Percentiles rank a stretch among this genome's conserved stretches.
Evolutionary conservation across 1,140 invertebrate genomes (phyloP).

Genomic region (Drosophila erecta): DNA sequence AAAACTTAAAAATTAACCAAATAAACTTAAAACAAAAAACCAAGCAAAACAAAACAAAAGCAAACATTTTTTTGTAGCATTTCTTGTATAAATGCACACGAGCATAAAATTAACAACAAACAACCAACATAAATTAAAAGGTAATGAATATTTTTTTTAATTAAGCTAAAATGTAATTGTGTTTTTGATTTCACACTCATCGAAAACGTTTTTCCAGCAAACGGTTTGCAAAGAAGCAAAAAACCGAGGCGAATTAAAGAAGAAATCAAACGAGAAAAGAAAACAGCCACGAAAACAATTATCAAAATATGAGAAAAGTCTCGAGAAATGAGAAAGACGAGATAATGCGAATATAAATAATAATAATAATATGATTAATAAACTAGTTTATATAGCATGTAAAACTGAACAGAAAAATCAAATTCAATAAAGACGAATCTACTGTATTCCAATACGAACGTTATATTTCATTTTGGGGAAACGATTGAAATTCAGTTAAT

Average conservation of each 20-base stretch:
- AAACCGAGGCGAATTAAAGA: slow-evolving; percentile 2
- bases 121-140: slow-evolving; percentile 21
- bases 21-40: slow-evolving; percentile 4
- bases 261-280: slow-evolving; percentile 30
- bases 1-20: slow-evolving; percentile 10
- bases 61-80: slow-evolving; percentile 46
- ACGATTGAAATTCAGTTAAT: background rate
- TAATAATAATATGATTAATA: slow-evolving; percentile 65
- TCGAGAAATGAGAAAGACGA: slow-evolving; percentile 1
- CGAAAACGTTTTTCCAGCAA: slow-evolving; percentile 10
- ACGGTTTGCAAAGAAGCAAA: slow-evolving; percentile 3
- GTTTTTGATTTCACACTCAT: slow-evolving; percentile 27
- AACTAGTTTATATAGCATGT: slow-evolving; percentile 81
- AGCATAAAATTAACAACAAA: slow-evolving; percentile 23
- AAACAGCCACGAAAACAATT: slow-evolving; percentile 25
- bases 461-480: background rate
- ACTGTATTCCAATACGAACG: slow-evolving; percentile 71
- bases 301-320: slow-evolving; percentile 21
- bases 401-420: slow-evolving; percentile 82
- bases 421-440: slow-evolving; percentile 83
- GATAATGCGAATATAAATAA: slow-evolving; percentile 69
- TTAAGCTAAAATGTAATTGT: slow-evolving; percentile 33
- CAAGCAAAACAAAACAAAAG: background rate
- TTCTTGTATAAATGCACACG: slow-evolving; percentile 51
- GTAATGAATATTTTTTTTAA: slow-evolving; percentile 46